Evolutionary conservation across 2,888 invertebrate genomes (phyloP), one percentile per base, ranked within the genome.

Genomic region (Tineola bisselliella): DNA sequence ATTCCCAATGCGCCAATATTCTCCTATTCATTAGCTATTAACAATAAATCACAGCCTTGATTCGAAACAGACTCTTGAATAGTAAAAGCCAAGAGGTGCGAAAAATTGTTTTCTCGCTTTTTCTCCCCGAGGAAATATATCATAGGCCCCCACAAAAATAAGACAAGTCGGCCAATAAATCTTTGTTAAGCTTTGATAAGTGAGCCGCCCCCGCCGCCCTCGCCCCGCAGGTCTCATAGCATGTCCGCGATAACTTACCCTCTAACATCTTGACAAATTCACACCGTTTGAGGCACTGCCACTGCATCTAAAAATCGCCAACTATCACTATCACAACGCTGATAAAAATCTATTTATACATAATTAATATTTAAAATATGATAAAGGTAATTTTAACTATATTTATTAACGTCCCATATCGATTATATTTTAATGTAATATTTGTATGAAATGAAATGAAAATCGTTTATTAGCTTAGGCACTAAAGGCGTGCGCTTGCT

Each of bases 131-230:
- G 63, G 60, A 64, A 64, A 66, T 69, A 67, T 68, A 69, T 70
- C 68, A 69, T 68, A 67, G 64, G 65, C 62, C 66, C 65, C 64
- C 58, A 58, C 58, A 58, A 58, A 58, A 58, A 58, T 58, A 58
- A 58, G 58, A 58, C 58, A 58, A 58, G 70, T 65, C 68, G 67
- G 65, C 63, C 62, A 62, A 77, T 76, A 76, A 75, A 75, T 77
- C 77, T 72, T 71, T 69, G 75, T 76, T 75, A 76, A 72, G 67
- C 69, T 68, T 70, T 74, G 75, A 77, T 76, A 77, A 75, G 76
- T 72, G 71, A 67, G 70, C 66, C 68, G 70, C 66, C 68, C 67
- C 70, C 69, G 69, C 69, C 67, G 66, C 64, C 68, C 66, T 71
- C 69, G 69, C 69, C 68, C 67, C 64, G 63, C 65, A 62, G 62